Conservation (phyloP, 2,888 invertebrate genomes). For the Pomacea canaliculata region DNA sequence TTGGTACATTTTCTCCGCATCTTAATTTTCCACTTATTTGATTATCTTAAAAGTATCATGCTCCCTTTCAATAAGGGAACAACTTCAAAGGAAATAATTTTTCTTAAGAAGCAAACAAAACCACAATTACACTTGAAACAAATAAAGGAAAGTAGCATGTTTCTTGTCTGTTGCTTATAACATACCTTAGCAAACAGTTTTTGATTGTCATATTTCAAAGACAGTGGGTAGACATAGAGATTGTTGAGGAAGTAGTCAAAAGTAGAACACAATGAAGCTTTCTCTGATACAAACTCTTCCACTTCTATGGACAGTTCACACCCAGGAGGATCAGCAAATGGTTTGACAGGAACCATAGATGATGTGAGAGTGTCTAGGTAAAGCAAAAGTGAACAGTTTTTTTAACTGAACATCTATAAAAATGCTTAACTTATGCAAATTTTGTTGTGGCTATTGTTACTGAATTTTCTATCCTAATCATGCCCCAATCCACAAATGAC, state of each 20-base stretch:
- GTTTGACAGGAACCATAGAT: conserved; percentile 85
- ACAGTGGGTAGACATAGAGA: conserved; percentile 90
- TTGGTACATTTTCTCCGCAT: no score
- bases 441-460: no score
- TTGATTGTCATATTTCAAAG: conserved; percentile 89
- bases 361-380: conserved; percentile 84
- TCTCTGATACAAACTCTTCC: conserved; percentile 78
- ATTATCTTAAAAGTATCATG: no score
- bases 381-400: neutral
- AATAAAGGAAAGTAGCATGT: no score
- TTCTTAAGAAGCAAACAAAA: no score
- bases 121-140: no score
- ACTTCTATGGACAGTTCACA: conserved; percentile 85
- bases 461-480: no score
- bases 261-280: conserved; percentile 74
- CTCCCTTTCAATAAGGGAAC: no score
- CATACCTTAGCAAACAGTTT: conserved; percentile 83
- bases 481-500: no score
- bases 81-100: no score
- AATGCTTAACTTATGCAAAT: no score
- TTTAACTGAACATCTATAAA: neutral
- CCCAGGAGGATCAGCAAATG: conserved; percentile 84
- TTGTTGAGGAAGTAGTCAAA: conserved; percentile 89
- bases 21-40: no score
- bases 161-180: neutral